Conservation (phyloP, 2,113 vertebrate species). For the Neofelis nebulosa region DNA sequence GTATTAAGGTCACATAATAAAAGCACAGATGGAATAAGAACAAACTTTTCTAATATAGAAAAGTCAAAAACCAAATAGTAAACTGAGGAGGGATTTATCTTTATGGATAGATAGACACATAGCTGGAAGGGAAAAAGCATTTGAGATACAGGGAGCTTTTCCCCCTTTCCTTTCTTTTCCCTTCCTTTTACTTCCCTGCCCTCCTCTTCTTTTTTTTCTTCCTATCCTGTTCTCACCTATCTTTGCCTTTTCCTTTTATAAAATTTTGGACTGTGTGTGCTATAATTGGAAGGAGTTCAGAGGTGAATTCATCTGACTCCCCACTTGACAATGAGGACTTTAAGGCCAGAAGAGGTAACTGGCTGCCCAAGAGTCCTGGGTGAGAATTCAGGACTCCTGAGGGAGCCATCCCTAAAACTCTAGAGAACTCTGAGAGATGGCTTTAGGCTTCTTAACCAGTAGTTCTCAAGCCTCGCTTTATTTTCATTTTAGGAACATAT, state of each 20-base stretch:
- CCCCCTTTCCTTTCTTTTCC: not conserved
- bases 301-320: not conserved
- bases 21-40: not conserved
- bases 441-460: too few relatives aligned
- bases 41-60: not conserved
- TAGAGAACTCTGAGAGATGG: not conserved
- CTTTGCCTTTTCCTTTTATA: not conserved
- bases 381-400: not conserved
- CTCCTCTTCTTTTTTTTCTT: not conserved
- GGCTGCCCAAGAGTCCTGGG: not conserved
- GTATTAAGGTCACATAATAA: not conserved
- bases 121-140: not conserved
- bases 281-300: not conserved
- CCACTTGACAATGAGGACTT: not conserved
- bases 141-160: not conserved
- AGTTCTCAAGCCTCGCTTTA: not conserved
- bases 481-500: not conserved
- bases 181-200: too few relatives aligned
- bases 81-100: not conserved
- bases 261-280: not conserved
- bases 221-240: too few relatives aligned
- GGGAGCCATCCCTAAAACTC: not conserved
- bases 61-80: not conserved
- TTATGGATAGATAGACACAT: not conserved
- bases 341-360: not conserved